Evolutionary conservation across 2,888 invertebrate species (phyloP).

Genomic region (Sclerodermus sp.): DNA sequence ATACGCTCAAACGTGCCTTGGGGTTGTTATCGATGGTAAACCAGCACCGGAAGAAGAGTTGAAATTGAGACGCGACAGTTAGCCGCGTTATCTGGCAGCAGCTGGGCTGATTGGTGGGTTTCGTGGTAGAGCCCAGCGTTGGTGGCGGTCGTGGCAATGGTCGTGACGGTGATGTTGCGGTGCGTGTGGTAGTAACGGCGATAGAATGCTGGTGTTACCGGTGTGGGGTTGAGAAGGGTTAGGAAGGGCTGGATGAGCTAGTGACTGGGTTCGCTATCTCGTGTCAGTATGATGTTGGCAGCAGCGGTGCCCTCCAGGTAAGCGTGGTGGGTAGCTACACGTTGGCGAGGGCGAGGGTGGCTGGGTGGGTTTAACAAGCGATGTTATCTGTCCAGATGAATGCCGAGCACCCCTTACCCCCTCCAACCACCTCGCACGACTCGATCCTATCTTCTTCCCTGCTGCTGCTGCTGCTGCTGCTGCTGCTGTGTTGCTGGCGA

Average conservation of each 20-base stretch:
- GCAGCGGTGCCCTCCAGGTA: constrained; percentile 35
- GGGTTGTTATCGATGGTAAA: too few species aligned
- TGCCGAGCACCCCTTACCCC: constrained; percentile 41
- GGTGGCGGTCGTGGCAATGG: constrained; percentile 10
- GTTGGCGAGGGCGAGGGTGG: constrained; percentile 36
- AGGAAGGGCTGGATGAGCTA: constrained; percentile 21
- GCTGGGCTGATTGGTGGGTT: constrained; percentile 27
- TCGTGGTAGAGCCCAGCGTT: not conserved
- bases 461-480: too few species aligned
- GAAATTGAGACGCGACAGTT: constrained; percentile 40
- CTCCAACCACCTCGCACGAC: constrained; percentile 22
- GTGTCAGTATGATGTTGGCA: constrained; percentile 45
- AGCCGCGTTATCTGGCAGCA: constrained; percentile 31
- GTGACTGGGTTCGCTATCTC: constrained; percentile 40
- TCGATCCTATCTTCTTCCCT: constrained; percentile 38
- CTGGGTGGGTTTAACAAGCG: constrained; percentile 56
- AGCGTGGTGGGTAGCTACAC: constrained; percentile 32
- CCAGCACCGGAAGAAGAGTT: constrained; percentile 4
- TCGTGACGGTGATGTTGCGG: constrained; percentile 14
- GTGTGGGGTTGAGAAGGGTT: constrained; percentile 5
- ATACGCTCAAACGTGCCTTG: too few species aligned
- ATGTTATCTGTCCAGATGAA: constrained; percentile 55
- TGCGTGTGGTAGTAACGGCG: not conserved
- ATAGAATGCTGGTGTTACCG: constrained; percentile 2
- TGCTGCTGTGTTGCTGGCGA: not conserved